phyloP scores from a whole-genome alignment of 2,113 vertebrate species.

The Leptocoma aspasia region DNA sequence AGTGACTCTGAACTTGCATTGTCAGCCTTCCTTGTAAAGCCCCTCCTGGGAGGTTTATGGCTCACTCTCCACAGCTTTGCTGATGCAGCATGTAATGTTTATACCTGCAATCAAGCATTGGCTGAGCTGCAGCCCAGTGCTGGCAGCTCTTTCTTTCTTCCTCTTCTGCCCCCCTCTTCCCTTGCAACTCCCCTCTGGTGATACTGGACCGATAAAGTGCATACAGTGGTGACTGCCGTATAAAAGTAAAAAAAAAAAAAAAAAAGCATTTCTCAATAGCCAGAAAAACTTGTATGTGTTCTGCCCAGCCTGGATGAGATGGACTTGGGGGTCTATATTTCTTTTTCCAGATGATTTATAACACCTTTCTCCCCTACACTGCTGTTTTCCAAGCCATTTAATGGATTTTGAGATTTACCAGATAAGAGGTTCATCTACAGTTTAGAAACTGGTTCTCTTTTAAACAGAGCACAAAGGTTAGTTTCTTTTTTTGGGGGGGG shows the following conservation, averaged over 20 bases:
- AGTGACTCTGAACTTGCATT: constrained; percentile 48
- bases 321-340: neutral
- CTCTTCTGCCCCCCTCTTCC: neutral
- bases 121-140: neutral
- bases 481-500: neutral
- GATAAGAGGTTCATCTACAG: constrained; percentile 29
- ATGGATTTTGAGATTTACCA: constrained; percentile 26
- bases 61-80: constrained; percentile 37
- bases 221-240: neutral
- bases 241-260: neutral
- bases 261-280: neutral
- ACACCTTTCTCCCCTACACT: neutral
- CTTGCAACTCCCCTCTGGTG: neutral
- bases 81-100: constrained; percentile 58
- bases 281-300: neutral
- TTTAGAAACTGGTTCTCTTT: constrained; percentile 4
- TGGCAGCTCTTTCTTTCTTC: constrained; percentile 49
- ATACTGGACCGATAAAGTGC: neutral
- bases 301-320: neutral
- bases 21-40: constrained; percentile 59
- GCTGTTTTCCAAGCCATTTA: neutral
- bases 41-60: constrained; percentile 51
- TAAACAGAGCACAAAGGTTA: neutral
- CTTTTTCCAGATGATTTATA: constrained; percentile 31
- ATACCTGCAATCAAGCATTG: constrained; percentile 58